A percentile compares a stretch with the other conserved stretches of the same genome.
These are phyloP conservation scores for Virgularia gustaviana DNA, from an alignment of 92 coral and sea anemone genomes.

Conservation along the genomic window DNA sequence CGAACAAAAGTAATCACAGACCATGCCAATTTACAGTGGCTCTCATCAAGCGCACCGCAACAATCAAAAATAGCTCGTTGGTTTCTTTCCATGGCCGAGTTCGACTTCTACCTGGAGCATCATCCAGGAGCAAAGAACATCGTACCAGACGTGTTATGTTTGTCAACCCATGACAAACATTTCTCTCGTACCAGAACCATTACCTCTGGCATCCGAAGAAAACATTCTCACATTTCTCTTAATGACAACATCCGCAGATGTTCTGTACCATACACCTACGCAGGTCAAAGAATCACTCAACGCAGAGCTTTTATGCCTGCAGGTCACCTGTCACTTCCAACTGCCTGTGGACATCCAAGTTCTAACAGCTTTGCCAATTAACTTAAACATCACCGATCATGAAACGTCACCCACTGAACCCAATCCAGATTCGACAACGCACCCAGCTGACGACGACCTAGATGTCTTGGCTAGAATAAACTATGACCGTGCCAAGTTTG, in stretches of 20 bases:
- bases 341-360: no score
- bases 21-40: constrained; percentile 52
- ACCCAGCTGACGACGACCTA: constrained; percentile 6
- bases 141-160: constrained; percentile 41
- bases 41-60: constrained; percentile 53
- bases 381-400: not conserved
- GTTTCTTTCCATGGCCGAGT: constrained; percentile 58
- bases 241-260: constrained; percentile 26
- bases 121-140: constrained; percentile 37
- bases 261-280: constrained; percentile 29
- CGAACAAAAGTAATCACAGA: constrained; percentile 44
- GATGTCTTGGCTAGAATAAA: constrained; percentile 32
- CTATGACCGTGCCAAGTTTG: constrained; percentile 36
- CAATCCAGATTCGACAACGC: not conserved
- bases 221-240: constrained; percentile 8
- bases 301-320: constrained; percentile 11
- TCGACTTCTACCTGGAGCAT: constrained; percentile 52
- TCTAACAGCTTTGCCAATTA: no score
- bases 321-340: no score
- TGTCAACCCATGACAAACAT: constrained; percentile 33
- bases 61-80: constrained; percentile 56
- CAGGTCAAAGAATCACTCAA: constrained; percentile 35
- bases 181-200: constrained; percentile 15
- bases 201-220: constrained; percentile 29
- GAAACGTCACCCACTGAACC: not conserved